A percentile compares a stretch with the other conserved stretches of the same genome.
These are phyloP conservation scores for Amphiura filiformis DNA, from an alignment of 35 echinoderm and acorn worm species.

Conservation along the genomic window DNA sequence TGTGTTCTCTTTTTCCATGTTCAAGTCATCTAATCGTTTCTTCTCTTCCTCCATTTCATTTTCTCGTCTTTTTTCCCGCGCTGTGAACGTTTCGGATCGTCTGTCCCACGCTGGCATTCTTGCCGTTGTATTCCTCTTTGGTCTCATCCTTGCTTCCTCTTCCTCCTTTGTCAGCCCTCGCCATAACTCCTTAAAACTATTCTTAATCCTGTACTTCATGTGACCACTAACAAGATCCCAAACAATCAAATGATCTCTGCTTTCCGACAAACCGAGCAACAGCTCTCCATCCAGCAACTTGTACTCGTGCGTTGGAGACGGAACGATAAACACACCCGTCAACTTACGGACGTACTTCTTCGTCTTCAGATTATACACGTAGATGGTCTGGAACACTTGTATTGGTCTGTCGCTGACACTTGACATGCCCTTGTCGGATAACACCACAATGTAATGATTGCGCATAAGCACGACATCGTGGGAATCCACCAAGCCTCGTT, in stretches of 20 bases:
- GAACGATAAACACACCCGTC: conserved; percentile 82
- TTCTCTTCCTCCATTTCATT: conserved; percentile 74
- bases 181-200: conserved; percentile 55
- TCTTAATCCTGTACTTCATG: conserved; percentile 90
- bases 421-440: conserved; percentile 75
- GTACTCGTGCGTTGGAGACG: conserved; percentile 90
- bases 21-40: conserved; percentile 72
- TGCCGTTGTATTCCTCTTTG: conserved; percentile 57
- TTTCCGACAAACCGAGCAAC: conserved; percentile 89
- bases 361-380: conserved; percentile 77
- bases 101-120: conserved; percentile 93
- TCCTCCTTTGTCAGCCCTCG: conserved; percentile 44
- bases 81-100: conserved; percentile 71
- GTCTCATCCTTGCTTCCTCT: conserved; percentile 42
- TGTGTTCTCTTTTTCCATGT: conserved; percentile 92
- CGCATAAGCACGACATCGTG: conserved; percentile 82
- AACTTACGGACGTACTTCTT: conserved; percentile 95
- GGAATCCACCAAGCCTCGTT: conserved; percentile 66
- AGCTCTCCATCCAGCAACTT: conserved; percentile 77
- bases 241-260: conserved; percentile 81
- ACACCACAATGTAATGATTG: conserved; percentile 69
- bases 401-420: conserved; percentile 69
- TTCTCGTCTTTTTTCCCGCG: conserved; percentile 52
- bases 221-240: conserved; percentile 88
- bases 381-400: conserved; percentile 85